phyloP scores from a whole-genome alignment of 2,888 invertebrate species.

The Seladonia tumulorum region DNA sequence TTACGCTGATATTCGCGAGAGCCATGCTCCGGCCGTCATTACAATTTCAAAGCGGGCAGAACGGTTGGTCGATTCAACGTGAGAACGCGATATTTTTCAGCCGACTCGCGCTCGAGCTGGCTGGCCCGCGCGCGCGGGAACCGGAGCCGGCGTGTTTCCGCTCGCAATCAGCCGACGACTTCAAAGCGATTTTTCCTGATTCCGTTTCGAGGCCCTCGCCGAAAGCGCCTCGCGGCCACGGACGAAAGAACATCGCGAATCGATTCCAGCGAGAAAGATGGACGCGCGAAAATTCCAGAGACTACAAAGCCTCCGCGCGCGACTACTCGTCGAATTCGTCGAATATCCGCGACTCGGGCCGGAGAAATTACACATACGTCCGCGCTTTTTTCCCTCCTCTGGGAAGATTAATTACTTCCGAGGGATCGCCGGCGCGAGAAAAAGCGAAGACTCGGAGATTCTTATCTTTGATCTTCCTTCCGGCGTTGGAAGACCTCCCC shows the following conservation, averaged over 20 bases:
- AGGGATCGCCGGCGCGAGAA: neutral
- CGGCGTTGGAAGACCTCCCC: neutral
- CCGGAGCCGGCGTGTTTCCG: neutral
- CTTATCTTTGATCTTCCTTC: constrained; percentile 4
- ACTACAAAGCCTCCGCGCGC: neutral
- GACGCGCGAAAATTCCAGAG: neutral
- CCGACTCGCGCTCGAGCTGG: neutral
- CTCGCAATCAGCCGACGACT: constrained; percentile 52
- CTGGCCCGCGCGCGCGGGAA: neutral
- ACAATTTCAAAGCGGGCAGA: constrained; percentile 56
- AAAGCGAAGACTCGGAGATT: neutral
- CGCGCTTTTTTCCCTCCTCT: neutral
- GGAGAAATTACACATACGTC: neutral
- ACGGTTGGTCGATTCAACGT: constrained; percentile 30
- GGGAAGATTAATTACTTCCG: neutral
- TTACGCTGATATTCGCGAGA: constrained; percentile 50
- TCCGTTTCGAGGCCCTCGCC: constrained; percentile 8
- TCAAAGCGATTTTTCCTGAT: constrained; percentile 49
- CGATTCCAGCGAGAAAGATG: neutral
- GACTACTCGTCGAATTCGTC: neutral
- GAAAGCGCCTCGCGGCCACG: neutral
- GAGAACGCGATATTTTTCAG: constrained; percentile 13
- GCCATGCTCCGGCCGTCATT: constrained; percentile 40
- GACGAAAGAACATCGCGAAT: constrained; percentile 1
- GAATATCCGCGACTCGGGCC: neutral